These are phyloP conservation scores for Seira sanloemensis DNA, from an alignment of 2,888 invertebrate species.

Conservation along the genomic window DNA sequence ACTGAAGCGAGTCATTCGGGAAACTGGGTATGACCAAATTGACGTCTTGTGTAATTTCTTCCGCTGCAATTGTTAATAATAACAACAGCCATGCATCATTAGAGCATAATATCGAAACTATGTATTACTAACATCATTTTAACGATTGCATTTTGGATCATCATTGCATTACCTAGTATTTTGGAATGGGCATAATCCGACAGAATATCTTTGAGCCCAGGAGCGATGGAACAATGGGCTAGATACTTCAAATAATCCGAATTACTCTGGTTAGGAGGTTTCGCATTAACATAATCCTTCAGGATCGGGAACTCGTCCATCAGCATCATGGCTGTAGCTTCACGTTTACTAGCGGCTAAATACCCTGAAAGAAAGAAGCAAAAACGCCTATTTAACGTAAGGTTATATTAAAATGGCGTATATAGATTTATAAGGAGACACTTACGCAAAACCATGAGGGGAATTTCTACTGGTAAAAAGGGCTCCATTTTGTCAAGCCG, in stretches of 20 bases:
- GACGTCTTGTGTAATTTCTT: no score
- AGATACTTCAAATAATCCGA: constrained; percentile 40
- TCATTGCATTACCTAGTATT: constrained; percentile 25
- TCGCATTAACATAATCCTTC: constrained; percentile 23
- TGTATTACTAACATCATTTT: no score
- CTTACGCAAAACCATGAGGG: constrained; percentile 63
- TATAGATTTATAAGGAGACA: not conserved
- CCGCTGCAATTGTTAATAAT: no score
- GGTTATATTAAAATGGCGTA: not conserved
- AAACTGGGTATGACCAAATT: no score
- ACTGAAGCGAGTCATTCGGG: constrained; percentile 13
- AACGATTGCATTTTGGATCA: no score
- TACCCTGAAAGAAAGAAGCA: constrained; percentile 44
- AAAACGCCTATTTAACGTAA: not conserved
- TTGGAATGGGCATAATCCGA: constrained; percentile 56
- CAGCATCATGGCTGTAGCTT: constrained; percentile 31
- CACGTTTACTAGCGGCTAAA: constrained; percentile 48
- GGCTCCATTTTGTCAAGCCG: constrained; percentile 42
- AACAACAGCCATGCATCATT: no score
- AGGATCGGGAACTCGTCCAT: constrained; percentile 52
- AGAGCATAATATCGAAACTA: no score
- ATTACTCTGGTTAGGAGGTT: constrained; percentile 33
- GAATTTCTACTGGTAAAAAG: constrained; percentile 49
- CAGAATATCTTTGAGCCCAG: constrained; percentile 38
- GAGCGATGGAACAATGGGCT: constrained; percentile 6